Evolutionary conservation across 35 echinoderm and acorn worm species (phyloP), one percentile per base, ranked within the genome.

Genomic region (Holothuria glaberrima): DNA sequence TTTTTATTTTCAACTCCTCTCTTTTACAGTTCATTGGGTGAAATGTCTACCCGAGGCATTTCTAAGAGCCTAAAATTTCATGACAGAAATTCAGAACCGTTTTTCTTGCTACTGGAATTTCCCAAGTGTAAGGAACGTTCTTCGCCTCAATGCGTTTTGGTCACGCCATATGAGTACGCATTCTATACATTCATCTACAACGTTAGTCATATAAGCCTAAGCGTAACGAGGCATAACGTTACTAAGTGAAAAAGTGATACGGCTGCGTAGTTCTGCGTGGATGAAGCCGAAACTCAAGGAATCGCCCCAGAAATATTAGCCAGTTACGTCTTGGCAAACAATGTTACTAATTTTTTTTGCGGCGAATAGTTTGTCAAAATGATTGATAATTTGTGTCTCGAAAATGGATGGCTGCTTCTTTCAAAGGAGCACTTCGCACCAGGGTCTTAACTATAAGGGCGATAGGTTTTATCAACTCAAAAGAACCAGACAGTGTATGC

Each of bases 241-340:
- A 78, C 74, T 78, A 78, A 78, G 74, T 78, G 74, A 78, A 78
- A 50, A 78, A 48, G 74, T 78, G 74, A 78, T 78, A 78, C 41
- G 44, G 21, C 14, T 38, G 18, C 38, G 38, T 48, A 41, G 74
- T 78, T 78, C 74, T 78, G 50, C 74, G 44, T 48, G 35, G 41
- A 17, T 78, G 74, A 52, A 13, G 50, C 50, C 50, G 50, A 54
- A 54, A 54, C 50, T 54, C 50, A 17, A 54, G 50, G 50, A 54
- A 54, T 54, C 50, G 50, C 50, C 50, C 50, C 50, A 54, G 50
- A 54, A 54, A 54, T 54, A 54, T 54, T 54, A 54, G 50, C 50
- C 50, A 54, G 9, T 9, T 54, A 54, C 13, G 9, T 14, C 16
- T 12, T 17, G 50, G 50, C 50, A 54, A 54, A 54, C 50, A 54